Evolutionary conservation across 1,140 invertebrate genomes (phyloP), one percentile per base, ranked within the genome.

Genomic region (Stegodyphus mimosarum): DNA sequence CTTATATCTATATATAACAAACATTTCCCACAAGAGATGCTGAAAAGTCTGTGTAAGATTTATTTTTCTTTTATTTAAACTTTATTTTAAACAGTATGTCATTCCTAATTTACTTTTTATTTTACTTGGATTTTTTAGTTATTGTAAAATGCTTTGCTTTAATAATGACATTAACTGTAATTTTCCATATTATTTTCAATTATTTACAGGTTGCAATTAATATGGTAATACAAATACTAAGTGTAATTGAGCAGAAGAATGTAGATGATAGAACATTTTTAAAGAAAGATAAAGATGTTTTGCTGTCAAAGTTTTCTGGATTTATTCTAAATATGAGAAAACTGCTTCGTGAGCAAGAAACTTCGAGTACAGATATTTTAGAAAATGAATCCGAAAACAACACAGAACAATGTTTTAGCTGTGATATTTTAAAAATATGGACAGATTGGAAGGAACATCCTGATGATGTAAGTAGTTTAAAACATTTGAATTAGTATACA

Each of bases 161-260:
- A 33, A 33, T 33, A 33, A 33, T 33, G 33, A 1, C 33, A 33
- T 33, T 33, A 33, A 33, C 33, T 33, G 33, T 33, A 33, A 33
- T 33, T 33, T 33, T 33, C 33, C 33, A 33, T 33, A 33, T 33
- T 33, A 33, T 33, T 33, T 33, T 33, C 10, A 55, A 53, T 74
- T 48, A 72, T 81, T 81, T 70, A 17, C 17, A 84, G 81, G 52
- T 84, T 5, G 13, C 53, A 7, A 84, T 84, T 49, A 18, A 15
- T 51, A 84, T 84, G 73, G 50, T 69, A n/a, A 84, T 76, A 17
- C 81, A 84, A 33, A 84, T 84, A 18, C 33, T 84, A 33, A 17
- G 55, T 5, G 73, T 69, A 9, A 70, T 84, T 18, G 64, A 84
- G 15, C 52, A 52, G n/a, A 83, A 83, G 18, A 15, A 64, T 17